Evolutionary conservation across 2,888 invertebrate genomes (phyloP).

Genomic region (Phyto melanocephala): DNA sequence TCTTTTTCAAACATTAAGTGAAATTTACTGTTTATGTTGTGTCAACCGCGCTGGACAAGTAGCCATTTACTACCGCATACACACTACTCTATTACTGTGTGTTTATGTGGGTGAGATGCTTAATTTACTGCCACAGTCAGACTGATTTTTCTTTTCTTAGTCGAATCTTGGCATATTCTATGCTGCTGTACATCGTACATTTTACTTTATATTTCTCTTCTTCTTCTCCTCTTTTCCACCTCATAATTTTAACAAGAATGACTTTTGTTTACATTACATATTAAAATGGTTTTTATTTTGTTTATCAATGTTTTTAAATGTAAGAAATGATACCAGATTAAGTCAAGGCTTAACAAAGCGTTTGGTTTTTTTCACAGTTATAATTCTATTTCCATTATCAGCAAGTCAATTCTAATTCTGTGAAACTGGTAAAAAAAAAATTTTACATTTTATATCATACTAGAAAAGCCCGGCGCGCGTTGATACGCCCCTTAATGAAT

Average conservation of each 20-base stretch:
- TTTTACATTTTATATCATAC: too few species aligned
- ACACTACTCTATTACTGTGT: conserved; percentile 61
- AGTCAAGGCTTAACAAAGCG: too few species aligned
- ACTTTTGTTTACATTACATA: conserved; percentile 63
- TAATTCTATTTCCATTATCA: too few species aligned
- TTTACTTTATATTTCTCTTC: neutral
- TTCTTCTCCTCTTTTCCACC: conserved; percentile 40
- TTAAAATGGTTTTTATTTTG: conserved; percentile 61
- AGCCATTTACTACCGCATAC: conserved; percentile 75
- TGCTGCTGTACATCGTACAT: neutral
- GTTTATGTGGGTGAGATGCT: conserved; percentile 29
- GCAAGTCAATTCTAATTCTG: too few species aligned
- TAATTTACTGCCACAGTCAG: conserved; percentile 45
- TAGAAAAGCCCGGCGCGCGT: too few species aligned
- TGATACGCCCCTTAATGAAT: too few species aligned
- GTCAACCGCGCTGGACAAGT: conserved; percentile 58
- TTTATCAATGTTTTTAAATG: conserved; percentile 60
- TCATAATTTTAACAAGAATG: conserved; percentile 65
- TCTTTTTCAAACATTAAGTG: conserved; percentile 45
- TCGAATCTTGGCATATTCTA: conserved; percentile 12
- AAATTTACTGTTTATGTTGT: conserved; percentile 65
- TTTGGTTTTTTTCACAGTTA: too few species aligned
- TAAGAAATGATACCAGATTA: conserved; percentile 28
- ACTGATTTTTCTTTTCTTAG: conserved; percentile 38
- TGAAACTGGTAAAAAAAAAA: too few species aligned